Evolutionary conservation across 2,113 vertebrate genomes (phyloP).

Genomic region (Chunga burmeisteri): DNA sequence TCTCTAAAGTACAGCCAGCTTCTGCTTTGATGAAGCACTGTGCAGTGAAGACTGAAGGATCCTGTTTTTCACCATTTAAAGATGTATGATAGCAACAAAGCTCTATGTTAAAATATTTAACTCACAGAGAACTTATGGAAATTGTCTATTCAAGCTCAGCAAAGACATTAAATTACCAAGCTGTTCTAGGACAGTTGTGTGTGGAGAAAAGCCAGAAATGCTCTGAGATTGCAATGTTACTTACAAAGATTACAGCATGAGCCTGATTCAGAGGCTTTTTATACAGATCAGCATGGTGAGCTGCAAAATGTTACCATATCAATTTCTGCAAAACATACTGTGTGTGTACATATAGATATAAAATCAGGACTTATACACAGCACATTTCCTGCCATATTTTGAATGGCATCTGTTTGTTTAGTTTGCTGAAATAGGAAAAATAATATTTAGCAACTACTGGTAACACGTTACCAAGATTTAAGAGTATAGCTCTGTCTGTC

Average conservation of each 20-base stretch:
- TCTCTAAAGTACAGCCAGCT: conserved; percentile 48
- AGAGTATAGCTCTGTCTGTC: conserved; percentile 21
- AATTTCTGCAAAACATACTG: conserved; percentile 54
- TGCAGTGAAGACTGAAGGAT: conserved; percentile 38
- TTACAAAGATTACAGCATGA: conserved; percentile 41
- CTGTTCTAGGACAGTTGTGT: conserved; percentile 64
- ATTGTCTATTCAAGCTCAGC: conserved; percentile 69
- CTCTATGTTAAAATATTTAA: conserved; percentile 64
- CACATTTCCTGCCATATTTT: conserved; percentile 59
- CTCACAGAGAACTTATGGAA: conserved; percentile 59
- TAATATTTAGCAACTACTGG: conserved; percentile 47
- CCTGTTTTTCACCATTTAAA: conserved; percentile 62
- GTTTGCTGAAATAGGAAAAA: conserved; percentile 44
- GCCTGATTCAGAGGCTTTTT: conserved; percentile 43
- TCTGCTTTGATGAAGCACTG: conserved; percentile 46
- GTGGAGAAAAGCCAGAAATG: conserved; percentile 51
- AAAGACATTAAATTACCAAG: conserved; percentile 64
- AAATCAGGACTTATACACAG: conserved; percentile 36
- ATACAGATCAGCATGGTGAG: conserved; percentile 25
- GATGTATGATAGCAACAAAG: conserved; percentile 64
- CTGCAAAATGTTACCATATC: conserved; percentile 53
- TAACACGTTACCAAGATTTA: conserved; percentile 52
- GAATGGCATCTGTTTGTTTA: conserved; percentile 57
- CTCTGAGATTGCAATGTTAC: conserved; percentile 32
- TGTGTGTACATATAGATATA: conserved; percentile 56